Percentiles rank a stretch among this genome's conserved stretches.
phyloP scores from a whole-genome alignment of 2,888 invertebrate genomes.

The Napeogenes inachia region DNA sequence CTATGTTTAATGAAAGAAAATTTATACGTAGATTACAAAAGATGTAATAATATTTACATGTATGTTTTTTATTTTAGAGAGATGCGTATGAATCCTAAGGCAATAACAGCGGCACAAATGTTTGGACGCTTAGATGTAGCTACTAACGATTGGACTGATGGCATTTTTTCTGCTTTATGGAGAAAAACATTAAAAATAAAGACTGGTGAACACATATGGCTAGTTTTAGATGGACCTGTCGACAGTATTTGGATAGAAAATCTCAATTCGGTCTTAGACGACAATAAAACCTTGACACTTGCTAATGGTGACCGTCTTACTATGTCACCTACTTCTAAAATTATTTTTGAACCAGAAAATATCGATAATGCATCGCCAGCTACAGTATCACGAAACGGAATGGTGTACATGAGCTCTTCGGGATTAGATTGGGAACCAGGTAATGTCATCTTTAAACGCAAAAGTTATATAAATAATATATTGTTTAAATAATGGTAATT shows the following conservation, averaged over 20 bases:
- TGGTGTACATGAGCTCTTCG: conserved; percentile 98
- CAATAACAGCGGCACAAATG: conserved; percentile 98
- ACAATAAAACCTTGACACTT: conserved; percentile 95
- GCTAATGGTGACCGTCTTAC: conserved; percentile 96
- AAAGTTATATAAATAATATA: background rate
- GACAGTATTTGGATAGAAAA: conserved; percentile 99
- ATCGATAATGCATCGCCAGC: conserved; percentile 99
- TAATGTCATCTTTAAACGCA: conserved; percentile 35
- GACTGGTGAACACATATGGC: conserved; percentile 93
- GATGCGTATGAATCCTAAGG: conserved; percentile 99
- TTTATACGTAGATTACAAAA: background rate
- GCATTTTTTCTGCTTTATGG: conserved; percentile 98
- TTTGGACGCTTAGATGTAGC: conserved; percentile 97
- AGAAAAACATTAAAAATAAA: conserved; percentile 94
- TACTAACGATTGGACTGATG: conserved; percentile 99
- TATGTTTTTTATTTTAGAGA: conserved; percentile 75
- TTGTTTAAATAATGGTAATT: conserved; percentile 6
- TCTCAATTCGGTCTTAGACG: conserved; percentile 96
- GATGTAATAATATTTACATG: background rate
- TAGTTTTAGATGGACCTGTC: conserved; percentile 96
- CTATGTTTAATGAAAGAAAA: background rate
- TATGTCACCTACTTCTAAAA: conserved; percentile 96
- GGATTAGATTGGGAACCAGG: conserved; percentile 94
- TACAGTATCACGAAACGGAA: conserved; percentile 95
- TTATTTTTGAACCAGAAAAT: conserved; percentile 97